Evolutionary conservation across 2,888 invertebrate species (phyloP).

Genomic region (Pterostichus niger): DNA sequence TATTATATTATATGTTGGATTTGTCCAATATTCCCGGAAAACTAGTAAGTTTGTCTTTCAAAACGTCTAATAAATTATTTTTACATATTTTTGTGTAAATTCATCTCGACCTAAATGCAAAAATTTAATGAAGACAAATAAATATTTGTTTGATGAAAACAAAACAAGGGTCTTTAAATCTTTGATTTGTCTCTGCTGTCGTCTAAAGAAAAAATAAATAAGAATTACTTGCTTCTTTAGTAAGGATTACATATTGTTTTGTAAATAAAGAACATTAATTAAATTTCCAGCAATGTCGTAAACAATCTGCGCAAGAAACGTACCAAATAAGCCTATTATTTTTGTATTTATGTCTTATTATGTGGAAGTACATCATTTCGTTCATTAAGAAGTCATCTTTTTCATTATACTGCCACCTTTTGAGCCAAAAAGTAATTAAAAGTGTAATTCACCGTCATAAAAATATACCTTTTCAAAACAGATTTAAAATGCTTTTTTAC

Average conservation of each 20-base stretch:
- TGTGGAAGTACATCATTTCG: neutral
- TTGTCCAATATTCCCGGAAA: too few species aligned
- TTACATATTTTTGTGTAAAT: too few species aligned
- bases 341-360: constrained; percentile 10
- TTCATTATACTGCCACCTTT: constrained; percentile 3
- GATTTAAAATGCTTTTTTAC: neutral
- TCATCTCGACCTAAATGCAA: too few species aligned
- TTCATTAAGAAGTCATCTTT: neutral
- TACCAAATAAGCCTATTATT: constrained; percentile 12
- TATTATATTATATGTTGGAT: too few species aligned
- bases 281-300: neutral
- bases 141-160: too few species aligned
- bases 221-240: too few species aligned
- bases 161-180: too few species aligned
- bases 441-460: neutral
- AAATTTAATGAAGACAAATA: too few species aligned
- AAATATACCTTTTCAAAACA: neutral
- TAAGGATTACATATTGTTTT: neutral
- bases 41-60: too few species aligned
- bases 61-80: too few species aligned
- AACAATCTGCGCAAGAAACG: neutral
- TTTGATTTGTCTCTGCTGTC: too few species aligned
- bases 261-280: constrained; percentile 17
- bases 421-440: constrained; percentile 14
- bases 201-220: too few species aligned